Evolutionary conservation across 2,888 invertebrate species (phyloP).

Genomic region (Candidula unifasciata): DNA sequence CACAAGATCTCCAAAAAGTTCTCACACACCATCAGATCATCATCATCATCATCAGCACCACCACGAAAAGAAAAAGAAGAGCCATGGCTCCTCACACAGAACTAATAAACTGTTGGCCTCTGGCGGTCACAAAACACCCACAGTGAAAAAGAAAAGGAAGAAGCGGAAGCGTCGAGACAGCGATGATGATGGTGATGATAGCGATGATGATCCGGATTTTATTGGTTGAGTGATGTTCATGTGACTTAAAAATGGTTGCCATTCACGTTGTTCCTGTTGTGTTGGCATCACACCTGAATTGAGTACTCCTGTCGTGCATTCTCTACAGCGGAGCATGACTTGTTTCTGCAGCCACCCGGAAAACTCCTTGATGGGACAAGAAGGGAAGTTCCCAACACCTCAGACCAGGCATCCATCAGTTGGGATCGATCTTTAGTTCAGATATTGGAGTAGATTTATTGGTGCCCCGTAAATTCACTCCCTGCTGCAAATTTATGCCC

Average conservation of each 20-base stretch:
- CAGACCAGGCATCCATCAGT: too few relatives aligned
- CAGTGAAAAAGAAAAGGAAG: slow-evolving; percentile 67
- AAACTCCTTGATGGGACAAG: background rate
- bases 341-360: background rate
- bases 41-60: slow-evolving; percentile 40
- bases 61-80: slow-evolving; percentile 44
- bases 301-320: slow-evolving; percentile 29
- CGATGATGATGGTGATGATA: slow-evolving; percentile 71
- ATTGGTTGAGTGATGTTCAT: slow-evolving; percentile 67
- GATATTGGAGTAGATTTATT: too few relatives aligned
- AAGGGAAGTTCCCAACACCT: background rate
- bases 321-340: too few relatives aligned
- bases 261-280: slow-evolving; percentile 26
- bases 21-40: slow-evolving; percentile 36
- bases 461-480: too few relatives aligned
- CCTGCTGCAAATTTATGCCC: too few relatives aligned
- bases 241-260: slow-evolving; percentile 24
- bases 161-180: slow-evolving; percentile 66
- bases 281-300: slow-evolving; percentile 37
- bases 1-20: slow-evolving; percentile 50
- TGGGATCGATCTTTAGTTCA: too few relatives aligned
- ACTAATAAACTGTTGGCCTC: slow-evolving; percentile 51
- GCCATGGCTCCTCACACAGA: slow-evolving; percentile 35
- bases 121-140: slow-evolving; percentile 51
- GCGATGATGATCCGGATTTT: slow-evolving; percentile 72